These are phyloP conservation scores for Cryptotis parvus DNA, from an alignment of 2,113 vertebrate species.

Conservation along the genomic window DNA sequence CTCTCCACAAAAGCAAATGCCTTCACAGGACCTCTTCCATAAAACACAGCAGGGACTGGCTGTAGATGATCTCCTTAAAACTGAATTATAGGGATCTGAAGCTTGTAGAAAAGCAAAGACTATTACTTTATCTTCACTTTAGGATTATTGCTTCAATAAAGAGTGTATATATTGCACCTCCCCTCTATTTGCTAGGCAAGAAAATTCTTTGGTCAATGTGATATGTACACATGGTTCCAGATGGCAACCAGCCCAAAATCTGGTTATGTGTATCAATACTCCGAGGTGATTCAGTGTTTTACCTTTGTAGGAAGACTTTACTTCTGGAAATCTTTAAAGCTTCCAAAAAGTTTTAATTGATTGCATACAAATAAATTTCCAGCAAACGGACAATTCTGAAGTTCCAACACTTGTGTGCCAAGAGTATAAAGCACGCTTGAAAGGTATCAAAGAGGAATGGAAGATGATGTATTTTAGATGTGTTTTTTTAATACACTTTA, in stretches of 20 bases:
- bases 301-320: constrained; percentile 48
- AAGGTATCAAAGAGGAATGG: background rate
- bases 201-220: background rate
- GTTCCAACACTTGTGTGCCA: background rate
- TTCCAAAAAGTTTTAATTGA: constrained; percentile 52
- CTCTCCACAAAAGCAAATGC: background rate
- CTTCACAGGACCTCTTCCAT: background rate
- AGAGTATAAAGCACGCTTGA: background rate
- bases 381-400: constrained; percentile 53
- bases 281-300: constrained; percentile 60
- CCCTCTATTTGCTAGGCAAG: constrained; percentile 29
- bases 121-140: constrained; percentile 48
- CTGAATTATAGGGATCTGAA: background rate
- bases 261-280: background rate
- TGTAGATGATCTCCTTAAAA: background rate
- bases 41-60: background rate
- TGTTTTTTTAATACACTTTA: constrained; percentile 9
- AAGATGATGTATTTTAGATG: constrained; percentile 1
- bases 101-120: background rate
- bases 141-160: background rate
- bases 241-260: constrained; percentile 54
- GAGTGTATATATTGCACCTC: constrained; percentile 41
- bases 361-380: constrained; percentile 57
- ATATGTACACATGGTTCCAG: constrained; percentile 16
- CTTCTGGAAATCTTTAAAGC: constrained; percentile 60